Base-by-base conservation (phyloP, 2,888 invertebrate species). In the Harpalus rufipes region DNA sequence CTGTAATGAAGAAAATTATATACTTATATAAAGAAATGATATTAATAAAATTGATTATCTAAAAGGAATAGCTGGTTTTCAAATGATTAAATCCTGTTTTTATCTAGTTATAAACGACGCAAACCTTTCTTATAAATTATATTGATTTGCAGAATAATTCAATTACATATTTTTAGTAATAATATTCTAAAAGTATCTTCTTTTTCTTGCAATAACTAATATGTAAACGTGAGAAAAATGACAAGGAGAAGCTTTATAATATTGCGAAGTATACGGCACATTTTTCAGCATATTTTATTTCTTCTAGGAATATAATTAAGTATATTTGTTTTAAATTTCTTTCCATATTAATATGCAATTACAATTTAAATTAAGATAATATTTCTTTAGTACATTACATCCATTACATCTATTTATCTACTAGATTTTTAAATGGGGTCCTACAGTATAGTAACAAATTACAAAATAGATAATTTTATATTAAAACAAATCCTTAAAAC, bases 211-310 rank as follows among this genome's bases (percentile, higher is more conserved):
- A 68, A 32, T 39, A 68, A 68, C 68, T 68, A 68, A 68, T 68
- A 68, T 32, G 68, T 6, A 68, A 68, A 68, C 68, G 68, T 68
- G 68, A 68, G 32, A 39, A 39, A 68, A 68, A 14, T 68, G 68
- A 68, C 68, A 14, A 5, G 39, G 39, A n/a, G 7, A 59, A 25
- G 10, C 25, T 63, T 63, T 0, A 1, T 68, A 39, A 68, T 14
- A 25, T 14, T 39, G 39, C 39, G 41, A 68, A 21, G 39, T 39
- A 63, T 12, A 63, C 32, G 6, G 32, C 5, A 21, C 21, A 21
- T 21, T 21, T 12, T 21, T 63, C 63, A 63, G n/a, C 21, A 63
- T 63, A 68, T 39, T 39, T 39, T 32, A 68, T 68, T 32, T 39
- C 32, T 14, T 32, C 39, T 39, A 25, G 0, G 0, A 4, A 12